Conservation (phyloP, 2,113 vertebrate genomes). For the Saccopteryx bilineata region DNA sequence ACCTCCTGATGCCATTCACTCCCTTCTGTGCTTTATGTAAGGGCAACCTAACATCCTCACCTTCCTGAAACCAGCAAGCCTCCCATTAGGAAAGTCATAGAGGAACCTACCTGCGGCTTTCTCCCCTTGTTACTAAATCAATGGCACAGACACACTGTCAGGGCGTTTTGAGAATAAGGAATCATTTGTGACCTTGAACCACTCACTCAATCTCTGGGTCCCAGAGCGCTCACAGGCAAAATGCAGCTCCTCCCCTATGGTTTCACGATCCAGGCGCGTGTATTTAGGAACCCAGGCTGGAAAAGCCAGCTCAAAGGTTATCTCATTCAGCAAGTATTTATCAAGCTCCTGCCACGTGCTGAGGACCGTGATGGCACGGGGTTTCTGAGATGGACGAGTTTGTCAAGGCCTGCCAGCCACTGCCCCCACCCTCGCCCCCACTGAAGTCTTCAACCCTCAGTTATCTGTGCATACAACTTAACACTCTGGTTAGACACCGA, state of each 20-base stretch:
- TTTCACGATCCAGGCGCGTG: not conserved
- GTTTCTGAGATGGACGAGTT: not conserved
- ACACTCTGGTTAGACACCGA: not conserved
- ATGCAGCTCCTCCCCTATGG: not conserved
- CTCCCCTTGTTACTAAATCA: not conserved
- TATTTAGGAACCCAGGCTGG: not conserved
- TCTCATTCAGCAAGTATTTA: not conserved
- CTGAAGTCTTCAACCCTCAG: not conserved
- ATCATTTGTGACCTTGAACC: not conserved
- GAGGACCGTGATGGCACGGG: too few species aligned
- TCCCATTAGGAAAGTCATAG: not conserved
- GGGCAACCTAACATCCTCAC: not conserved
- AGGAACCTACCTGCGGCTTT: not conserved
- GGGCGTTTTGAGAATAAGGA: too few species aligned
- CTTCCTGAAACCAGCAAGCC: not conserved
- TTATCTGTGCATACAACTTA: not conserved
- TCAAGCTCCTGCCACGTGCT: too few species aligned
- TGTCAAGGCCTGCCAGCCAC: not conserved
- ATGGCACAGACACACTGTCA: rapidly evolving
- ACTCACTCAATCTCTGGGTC: not conserved
- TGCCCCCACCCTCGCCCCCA: not conserved
- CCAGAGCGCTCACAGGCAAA: too few species aligned
- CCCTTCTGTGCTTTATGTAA: not conserved
- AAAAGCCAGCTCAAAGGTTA: not conserved
- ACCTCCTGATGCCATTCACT: not conserved